A percentile compares a stretch with the other conserved stretches of the same genome.
These are phyloP conservation scores for Steinernema khuongi DNA, from an alignment of 1,140 invertebrate genomes.

Conservation along the genomic window DNA sequence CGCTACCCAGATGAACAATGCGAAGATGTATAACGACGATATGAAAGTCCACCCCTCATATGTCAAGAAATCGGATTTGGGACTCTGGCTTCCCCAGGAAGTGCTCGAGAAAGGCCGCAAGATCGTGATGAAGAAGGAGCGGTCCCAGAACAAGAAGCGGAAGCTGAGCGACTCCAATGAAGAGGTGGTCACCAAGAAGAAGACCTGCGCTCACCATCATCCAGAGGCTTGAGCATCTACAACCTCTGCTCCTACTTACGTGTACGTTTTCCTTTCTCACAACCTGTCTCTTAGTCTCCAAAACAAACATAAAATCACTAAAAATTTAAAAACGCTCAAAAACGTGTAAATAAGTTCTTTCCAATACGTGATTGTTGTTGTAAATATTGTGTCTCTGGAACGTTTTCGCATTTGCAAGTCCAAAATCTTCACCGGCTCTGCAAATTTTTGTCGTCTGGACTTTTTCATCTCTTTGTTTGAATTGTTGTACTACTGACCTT, in stretches of 20 bases:
- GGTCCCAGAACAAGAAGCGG: no score
- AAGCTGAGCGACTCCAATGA: no score
- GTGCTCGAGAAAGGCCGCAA: neutral
- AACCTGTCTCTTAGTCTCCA: no score
- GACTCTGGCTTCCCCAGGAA: neutral
- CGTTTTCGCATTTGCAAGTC: neutral
- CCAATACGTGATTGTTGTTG: neutral
- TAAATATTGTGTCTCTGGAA: neutral
- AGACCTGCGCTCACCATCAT: neutral
- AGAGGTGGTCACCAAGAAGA: neutral
- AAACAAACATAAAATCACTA: neutral
- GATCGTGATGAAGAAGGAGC: neutral
- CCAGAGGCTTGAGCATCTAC: neutral
- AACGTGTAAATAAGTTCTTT: neutral
- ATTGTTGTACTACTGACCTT: no score
- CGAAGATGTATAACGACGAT: neutral
- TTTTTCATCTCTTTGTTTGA: no score
- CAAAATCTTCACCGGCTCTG: no score
- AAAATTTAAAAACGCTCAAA: neutral
- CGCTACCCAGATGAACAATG: neutral
- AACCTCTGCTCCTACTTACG: neutral
- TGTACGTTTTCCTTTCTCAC: neutral
- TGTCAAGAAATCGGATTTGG: neutral
- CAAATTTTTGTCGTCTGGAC: no score
- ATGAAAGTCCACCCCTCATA: constrained; percentile 3